Conservation (phyloP, 2,113 vertebrate species). For the Marcusenius ussheri region DNA sequence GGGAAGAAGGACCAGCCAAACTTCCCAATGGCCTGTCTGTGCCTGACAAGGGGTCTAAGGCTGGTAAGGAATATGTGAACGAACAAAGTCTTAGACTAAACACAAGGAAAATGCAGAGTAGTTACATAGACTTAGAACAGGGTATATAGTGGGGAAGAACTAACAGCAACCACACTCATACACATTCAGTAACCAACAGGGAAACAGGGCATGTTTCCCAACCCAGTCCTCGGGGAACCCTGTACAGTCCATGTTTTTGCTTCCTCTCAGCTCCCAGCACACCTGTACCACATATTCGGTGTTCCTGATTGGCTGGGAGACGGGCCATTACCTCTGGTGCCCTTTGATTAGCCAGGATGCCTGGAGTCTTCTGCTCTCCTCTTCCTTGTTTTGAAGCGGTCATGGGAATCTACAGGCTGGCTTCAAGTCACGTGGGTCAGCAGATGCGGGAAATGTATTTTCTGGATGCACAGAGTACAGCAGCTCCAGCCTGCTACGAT, state of each 20-base stretch:
- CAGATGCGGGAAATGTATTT: background rate
- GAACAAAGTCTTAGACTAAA: background rate
- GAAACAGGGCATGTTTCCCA: background rate
- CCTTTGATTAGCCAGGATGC: background rate
- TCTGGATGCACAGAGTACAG: background rate
- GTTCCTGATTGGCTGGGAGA: too few species aligned
- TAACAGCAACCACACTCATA: background rate
- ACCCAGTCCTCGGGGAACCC: too few species aligned
- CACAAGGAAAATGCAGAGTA: background rate
- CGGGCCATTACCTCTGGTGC: background rate
- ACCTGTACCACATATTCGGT: too few species aligned
- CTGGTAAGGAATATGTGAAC: background rate
- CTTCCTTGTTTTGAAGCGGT: background rate
- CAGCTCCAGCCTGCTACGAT: background rate
- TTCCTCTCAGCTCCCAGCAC: too few species aligned
- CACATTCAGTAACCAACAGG: background rate
- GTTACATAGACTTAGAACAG: background rate
- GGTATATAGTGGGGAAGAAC: background rate
- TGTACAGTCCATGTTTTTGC: too few species aligned
- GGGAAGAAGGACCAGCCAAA: background rate
- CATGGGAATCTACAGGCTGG: background rate
- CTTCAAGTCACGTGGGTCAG: background rate
- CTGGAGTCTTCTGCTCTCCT: background rate
- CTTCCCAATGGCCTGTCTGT: background rate
- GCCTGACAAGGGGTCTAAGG: background rate